Conservation (phyloP, 2,888 invertebrate genomes). For the Trimorus sp. region DNA sequence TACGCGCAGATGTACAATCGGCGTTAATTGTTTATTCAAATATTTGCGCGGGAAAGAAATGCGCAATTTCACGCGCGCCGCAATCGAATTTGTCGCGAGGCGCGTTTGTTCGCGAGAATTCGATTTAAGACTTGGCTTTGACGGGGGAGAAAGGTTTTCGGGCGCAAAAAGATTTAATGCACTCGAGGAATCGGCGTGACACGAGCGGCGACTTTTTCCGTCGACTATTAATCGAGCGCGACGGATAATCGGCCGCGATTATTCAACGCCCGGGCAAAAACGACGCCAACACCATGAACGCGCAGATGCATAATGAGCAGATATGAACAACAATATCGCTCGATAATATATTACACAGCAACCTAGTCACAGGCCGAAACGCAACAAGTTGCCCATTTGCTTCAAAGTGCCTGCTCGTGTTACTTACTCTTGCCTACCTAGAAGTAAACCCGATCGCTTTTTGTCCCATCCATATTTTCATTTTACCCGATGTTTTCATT, state of each 20-base stretch:
- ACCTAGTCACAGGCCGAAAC: constrained; percentile 63
- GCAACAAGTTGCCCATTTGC: constrained; percentile 80
- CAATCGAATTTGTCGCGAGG: too few species aligned
- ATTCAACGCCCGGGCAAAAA: constrained; percentile 39
- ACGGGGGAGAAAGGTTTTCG: background rate
- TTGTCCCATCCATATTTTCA: constrained; percentile 30
- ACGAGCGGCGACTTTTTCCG: background rate
- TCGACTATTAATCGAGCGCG: constrained; percentile 16
- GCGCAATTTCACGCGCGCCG: too few species aligned
- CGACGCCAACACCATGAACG: constrained; percentile 37
- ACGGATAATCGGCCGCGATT: constrained; percentile 39
- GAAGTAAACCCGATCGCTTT: constrained; percentile 63
- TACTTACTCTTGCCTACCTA: constrained; percentile 66
- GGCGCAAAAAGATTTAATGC: background rate
- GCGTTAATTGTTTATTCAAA: background rate
- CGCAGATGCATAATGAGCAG: constrained; percentile 58
- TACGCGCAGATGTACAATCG: background rate
- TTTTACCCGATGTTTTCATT: constrained; percentile 1
- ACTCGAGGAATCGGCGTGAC: too few species aligned
- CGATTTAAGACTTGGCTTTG: too few species aligned
- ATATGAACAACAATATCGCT: constrained; percentile 60
- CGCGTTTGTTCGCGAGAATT: too few species aligned
- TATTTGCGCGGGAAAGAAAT: background rate
- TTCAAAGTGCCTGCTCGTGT: constrained; percentile 65
- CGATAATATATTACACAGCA: constrained; percentile 61